Conservation (phyloP, 2,888 invertebrate species). For the Leistus spinibarbis region DNA sequence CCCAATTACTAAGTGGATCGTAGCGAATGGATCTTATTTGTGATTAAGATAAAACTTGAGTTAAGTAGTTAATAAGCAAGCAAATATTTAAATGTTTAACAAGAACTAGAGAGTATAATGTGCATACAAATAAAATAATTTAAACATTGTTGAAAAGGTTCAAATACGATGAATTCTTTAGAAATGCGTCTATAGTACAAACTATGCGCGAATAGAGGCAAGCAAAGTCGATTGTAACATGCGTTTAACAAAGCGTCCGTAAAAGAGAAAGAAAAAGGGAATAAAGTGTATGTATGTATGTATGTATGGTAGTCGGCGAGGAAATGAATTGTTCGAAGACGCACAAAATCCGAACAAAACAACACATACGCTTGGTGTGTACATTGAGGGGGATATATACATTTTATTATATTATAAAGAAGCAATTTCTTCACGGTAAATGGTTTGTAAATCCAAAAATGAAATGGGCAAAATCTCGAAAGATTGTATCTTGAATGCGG, state of each 20-base stretch:
- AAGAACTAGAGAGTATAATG: neutral
- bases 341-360: constrained; percentile 29
- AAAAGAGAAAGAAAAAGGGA: neutral
- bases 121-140: constrained; percentile 3
- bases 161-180: neutral
- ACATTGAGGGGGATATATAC: constrained; percentile 48
- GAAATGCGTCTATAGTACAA: neutral
- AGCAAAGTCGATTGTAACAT: constrained; percentile 32
- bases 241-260: constrained; percentile 13
- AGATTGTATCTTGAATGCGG: constrained; percentile 54
- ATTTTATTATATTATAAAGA: constrained; percentile 59
- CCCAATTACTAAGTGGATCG: too few species aligned
- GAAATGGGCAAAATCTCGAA: constrained; percentile 52
- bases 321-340: constrained; percentile 1
- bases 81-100: neutral
- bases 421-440: constrained; percentile 59
- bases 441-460: constrained; percentile 54
- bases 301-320: neutral
- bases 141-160: neutral
- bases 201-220: constrained; percentile 12
- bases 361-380: constrained; percentile 23
- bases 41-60: neutral
- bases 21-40: too few species aligned
- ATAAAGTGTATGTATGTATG: too few species aligned
- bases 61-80: neutral